Conservation (phyloP, 2,113 vertebrate species). For the Crotophaga sulcirostris region DNA sequence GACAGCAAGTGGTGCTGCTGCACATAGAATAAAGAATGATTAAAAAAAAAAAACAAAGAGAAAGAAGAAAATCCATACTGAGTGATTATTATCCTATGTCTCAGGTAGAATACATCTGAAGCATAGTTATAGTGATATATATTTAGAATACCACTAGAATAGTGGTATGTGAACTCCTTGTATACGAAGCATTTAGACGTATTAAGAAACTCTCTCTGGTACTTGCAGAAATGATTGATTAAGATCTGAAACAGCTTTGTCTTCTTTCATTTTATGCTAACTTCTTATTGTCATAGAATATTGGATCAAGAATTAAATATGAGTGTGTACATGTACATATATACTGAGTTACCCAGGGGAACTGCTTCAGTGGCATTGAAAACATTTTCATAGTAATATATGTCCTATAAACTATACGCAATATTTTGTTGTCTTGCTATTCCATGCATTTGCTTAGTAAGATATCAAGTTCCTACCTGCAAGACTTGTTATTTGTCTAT, state of each 20-base stretch:
- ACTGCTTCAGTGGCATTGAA: neutral
- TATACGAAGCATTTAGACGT: neutral
- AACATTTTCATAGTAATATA: neutral
- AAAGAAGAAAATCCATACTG: neutral
- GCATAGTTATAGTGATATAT: neutral
- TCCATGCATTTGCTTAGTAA: neutral
- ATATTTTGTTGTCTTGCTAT: neutral
- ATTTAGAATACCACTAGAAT: neutral
- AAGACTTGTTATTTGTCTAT: neutral
- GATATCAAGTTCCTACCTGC: neutral
- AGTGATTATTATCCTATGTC: neutral
- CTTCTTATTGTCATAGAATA: rapidly evolving
- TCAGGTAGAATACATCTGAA: neutral
- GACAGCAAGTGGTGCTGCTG: constrained; percentile 35
- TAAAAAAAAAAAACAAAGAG: neutral
- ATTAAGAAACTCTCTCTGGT: neutral
- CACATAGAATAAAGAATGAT: neutral
- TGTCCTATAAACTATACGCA: neutral
- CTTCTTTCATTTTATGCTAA: neutral
- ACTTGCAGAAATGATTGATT: neutral
- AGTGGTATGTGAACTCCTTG: neutral
- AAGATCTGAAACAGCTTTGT: neutral
- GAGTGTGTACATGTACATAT: neutral
- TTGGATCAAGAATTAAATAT: neutral
- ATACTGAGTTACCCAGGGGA: neutral